Base-by-base conservation (phyloP, 2,113 vertebrate genomes). In the Odobenus rosmarus region DNA sequence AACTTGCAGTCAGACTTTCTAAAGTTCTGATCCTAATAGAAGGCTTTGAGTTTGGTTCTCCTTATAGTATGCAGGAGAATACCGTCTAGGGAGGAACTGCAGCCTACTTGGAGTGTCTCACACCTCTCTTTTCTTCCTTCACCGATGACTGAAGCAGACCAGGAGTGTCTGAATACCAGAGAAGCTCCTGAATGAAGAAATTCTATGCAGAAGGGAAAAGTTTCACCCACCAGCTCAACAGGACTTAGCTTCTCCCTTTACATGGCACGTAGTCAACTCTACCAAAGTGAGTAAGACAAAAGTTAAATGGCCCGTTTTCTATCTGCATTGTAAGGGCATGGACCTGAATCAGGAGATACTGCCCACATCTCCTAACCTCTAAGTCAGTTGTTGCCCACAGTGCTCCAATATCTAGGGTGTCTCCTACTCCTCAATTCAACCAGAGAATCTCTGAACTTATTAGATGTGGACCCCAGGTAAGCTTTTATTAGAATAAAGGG, bases 1-100 rank as follows among this genome's bases (percentile, higher is more conserved):
- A 88, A 61, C 39, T 62, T 23, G 42, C 14, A 81, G 1, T 49
- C 18, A 86, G 72, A 46, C 1, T 53, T 84, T 86, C 80, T 31
- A 36, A 91, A 93, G 94, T 72, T 96, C 16, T 62, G 19, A 31
- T 62, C 82, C 26, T 57, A 74, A 90, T 59, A 93, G 13, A 95
- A 83, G 57, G 7, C 1, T 2, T 71, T 72, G 16, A 74, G 0
- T 84, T 76, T n/a, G 16, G 3, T 79, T 96, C 42, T 88, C 15
- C 33, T 88, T 74, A 53, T 31, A 23, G 21, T 19, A 59, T 26
- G 19, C 4, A 53, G 6, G 3, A 71, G 9, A 9, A 3, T 49
- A 59, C 1, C 49, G 26, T 61, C 1, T 53, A 4, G 28, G 62
- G n/a, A 96, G 18, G 13, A 88, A 8, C 5, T 19, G 16, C 16